These are phyloP conservation scores for Zeugodacus cucurbitae DNA, from an alignment of 1,140 invertebrate species.

Conservation along the genomic window DNA sequence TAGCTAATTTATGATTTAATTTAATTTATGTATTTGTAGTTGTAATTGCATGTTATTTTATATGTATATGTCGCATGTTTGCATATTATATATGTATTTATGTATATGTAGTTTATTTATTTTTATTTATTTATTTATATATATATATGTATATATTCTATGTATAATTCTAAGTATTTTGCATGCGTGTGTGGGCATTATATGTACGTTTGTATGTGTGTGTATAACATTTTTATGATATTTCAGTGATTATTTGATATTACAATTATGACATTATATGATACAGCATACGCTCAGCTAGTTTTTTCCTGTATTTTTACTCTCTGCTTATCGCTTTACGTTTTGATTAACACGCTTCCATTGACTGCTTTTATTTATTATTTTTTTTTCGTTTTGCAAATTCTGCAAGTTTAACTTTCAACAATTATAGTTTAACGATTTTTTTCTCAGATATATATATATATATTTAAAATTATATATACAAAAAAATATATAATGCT, in stretches of 20 bases:
- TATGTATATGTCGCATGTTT: slow-evolving; percentile 8
- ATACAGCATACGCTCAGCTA: background rate
- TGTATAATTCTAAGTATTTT: slow-evolving; percentile 47
- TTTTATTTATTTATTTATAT: background rate
- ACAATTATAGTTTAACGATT: background rate
- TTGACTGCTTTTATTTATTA: slow-evolving; percentile 45
- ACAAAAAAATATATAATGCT: background rate
- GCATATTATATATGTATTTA: background rate
- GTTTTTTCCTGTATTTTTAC: background rate
- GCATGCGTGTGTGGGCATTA: slow-evolving; percentile 25
- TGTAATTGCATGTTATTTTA: slow-evolving; percentile 47
- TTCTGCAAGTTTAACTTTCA: background rate
- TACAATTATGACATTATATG: slow-evolving; percentile 3
- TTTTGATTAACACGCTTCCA: background rate
- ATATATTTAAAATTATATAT: background rate
- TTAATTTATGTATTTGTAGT: background rate
- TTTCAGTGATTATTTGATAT: background rate
- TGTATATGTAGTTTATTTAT: background rate
- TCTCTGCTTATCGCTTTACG: slow-evolving; percentile 39
- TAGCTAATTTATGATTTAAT: background rate
- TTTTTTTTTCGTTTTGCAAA: background rate
- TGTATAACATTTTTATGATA: background rate
- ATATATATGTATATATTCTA: background rate
- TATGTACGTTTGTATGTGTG: background rate
- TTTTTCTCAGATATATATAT: background rate